Evolutionary conservation across 2,797 vertebrate species (phyloP).

Genomic region (Gymnoscopelus braueri): DNA sequence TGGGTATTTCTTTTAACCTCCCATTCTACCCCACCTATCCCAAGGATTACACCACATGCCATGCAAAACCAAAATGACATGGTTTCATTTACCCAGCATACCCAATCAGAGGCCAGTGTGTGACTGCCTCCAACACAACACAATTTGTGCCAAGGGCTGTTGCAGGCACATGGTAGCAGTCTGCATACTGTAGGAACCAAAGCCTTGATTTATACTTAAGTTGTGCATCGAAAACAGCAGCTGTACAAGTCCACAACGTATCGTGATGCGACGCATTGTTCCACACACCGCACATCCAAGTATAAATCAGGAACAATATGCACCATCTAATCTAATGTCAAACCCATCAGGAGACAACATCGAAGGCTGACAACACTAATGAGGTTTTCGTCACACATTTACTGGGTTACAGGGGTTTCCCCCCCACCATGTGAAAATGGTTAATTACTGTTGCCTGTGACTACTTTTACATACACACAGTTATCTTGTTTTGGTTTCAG

Average conservation of each 20-base stretch:
- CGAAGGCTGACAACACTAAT: constrained; percentile 63
- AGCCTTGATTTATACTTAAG: too few species aligned
- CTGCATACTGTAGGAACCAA: constrained; percentile 58
- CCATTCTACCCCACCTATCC: constrained; percentile 78
- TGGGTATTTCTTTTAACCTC: constrained; percentile 27
- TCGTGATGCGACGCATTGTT: too few species aligned
- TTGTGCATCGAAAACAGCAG: too few species aligned
- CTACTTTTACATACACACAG: constrained; percentile 71
- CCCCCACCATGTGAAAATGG: too few species aligned
- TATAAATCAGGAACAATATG: constrained; percentile 30
- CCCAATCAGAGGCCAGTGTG: constrained; percentile 69
- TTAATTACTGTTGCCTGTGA: background rate
- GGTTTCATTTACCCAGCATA: constrained; percentile 73
- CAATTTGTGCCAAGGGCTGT: constrained; percentile 52
- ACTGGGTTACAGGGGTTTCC: too few species aligned
- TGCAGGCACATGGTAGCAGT: constrained; percentile 59
- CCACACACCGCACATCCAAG: too few species aligned
- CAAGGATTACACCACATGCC: constrained; percentile 76
- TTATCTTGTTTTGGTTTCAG: constrained; percentile 3
- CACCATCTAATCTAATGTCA: constrained; percentile 58
- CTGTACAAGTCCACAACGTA: too few species aligned
- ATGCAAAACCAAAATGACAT: constrained; percentile 77
- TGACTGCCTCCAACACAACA: constrained; percentile 48
- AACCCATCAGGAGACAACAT: constrained; percentile 51
- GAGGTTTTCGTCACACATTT: constrained; percentile 61